Evolutionary conservation across 1,140 invertebrate species (phyloP).

Genomic region (Copidosoma floridanum): DNA sequence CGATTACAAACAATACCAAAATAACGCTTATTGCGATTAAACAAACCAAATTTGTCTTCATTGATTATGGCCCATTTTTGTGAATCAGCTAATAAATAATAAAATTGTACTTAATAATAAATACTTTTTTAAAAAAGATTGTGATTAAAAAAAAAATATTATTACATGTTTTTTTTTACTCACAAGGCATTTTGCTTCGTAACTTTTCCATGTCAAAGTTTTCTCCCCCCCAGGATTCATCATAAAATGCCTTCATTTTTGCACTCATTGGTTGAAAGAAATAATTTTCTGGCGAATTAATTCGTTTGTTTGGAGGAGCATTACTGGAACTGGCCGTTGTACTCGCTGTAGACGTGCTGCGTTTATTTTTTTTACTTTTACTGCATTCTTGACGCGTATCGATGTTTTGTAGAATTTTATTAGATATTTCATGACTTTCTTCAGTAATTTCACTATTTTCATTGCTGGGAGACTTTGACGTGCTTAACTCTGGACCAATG

Average conservation of each 20-base stretch:
- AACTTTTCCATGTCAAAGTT: conserved; percentile 58
- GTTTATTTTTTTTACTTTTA: no score
- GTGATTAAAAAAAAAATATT: background rate
- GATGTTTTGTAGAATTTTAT: background rate
- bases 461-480: no score
- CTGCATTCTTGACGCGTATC: no score
- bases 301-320: background rate
- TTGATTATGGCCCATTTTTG: conserved; percentile 52
- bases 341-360: no score
- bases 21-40: conserved; percentile 34
- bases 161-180: conserved; percentile 31
- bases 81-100: conserved; percentile 48
- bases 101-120: no score
- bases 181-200: conserved; percentile 60
- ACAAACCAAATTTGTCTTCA: conserved; percentile 40
- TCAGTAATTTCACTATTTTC: no score
- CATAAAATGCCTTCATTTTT: conserved; percentile 63
- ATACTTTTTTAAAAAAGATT: conserved; percentile 5
- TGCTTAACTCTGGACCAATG: no score
- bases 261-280: conserved; percentile 43
- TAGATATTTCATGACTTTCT: background rate
- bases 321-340: no score
- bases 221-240: conserved; percentile 62
- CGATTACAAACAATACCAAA: conserved; percentile 58
- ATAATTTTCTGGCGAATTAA: conserved; percentile 27